Evolutionary conservation across 2,888 invertebrate genomes (phyloP), one percentile per base, ranked within the genome.

Genomic region (Aelia acuminata): DNA sequence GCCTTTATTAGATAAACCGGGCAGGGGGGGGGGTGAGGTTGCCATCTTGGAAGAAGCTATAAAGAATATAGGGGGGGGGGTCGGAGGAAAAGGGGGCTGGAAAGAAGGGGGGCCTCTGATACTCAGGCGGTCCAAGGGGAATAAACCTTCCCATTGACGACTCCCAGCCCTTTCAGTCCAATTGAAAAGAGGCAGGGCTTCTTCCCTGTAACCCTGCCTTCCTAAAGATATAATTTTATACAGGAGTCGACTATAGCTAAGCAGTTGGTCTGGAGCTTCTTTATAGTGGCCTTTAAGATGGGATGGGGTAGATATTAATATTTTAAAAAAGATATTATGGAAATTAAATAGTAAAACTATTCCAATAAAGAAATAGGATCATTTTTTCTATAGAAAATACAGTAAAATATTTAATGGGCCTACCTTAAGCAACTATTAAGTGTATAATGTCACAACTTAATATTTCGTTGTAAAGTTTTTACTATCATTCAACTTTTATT

Each of bases 191-290:
- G 43, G 18, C 57, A n/a, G 15, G 20, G 39, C 18, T 11, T 75
- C 20, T 22, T n/a, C 80, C 80, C 11, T 80, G n/a, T n/a, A n/a
- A 5, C 80, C 43, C 43, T 43, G 80, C 80, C 80, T 47, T 80
- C 80, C n/a, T 80, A 39, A 39, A 80, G 80, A 80, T 80, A 80
- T 80, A 43, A 80, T 80, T 80, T 39, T 80, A 80, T 80, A 43
- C 80, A 80, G 80, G 31, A 35, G 7, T 31, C 63, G 3, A 35
- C 31, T 63, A 63, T 70, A 70, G 63, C 31, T 70, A 35, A 70
- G 63, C 63, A 18, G 57, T 26, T 26, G 57, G 31, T 31, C 35
- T 15, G 35, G 63, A 31, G 31, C 15, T 57, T 13, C 15, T 57
- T 13, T 57, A 57, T 15, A 35, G 35, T 15, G 35, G 63, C 26